Evolutionary conservation across 2,888 invertebrate species (phyloP), one percentile per base, ranked within the genome.

Genomic region (Agrypnus murinus): DNA sequence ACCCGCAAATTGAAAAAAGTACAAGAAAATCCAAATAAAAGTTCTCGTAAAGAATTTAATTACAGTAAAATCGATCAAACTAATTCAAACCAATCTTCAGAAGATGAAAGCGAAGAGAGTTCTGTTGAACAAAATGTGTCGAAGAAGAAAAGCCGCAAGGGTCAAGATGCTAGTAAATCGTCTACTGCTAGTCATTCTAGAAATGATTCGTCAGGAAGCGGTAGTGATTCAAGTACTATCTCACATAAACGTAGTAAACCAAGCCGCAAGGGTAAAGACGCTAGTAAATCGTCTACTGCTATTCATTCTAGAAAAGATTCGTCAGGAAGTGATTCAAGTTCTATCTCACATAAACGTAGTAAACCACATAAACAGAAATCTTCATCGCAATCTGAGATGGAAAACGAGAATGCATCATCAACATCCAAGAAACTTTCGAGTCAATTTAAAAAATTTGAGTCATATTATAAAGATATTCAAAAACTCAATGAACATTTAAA

Each of bases 401-500:
- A 19, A 7, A n/a, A 58, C 1, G 1, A 17, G 38, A 14, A 48
- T 50, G 8, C 10, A n/a, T 14, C 5, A 34, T 12, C 19, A 10
- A 9, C n/a, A 12, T 10, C 55, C 4, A 55, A 7, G 6, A 59
- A 59, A 7, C 12, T n/a, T 12, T 7, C 40, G 14, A 15, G 14
- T 5, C 55, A 55, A 17, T 10, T 58, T 12, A 17, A 45, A 14
- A 46, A 60, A 34, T 48, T 60, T n/a, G 60, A 60, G 40, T 7
- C 3, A 5, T 34, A 48, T 6, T 6, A 46, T 10, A 15, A 31
- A n/a, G 45, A 34, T 4, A 3, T 12, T 17, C 1, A 7, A 1
- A 36, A 10, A 12, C 6, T 34, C 1, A 14, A 34, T 10, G 34
- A 38, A 31, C 12, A 55, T 0, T 10, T 12, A 6, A 25, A 32